Evolutionary conservation across 2,888 invertebrate genomes (phyloP).

Genomic region (Hirtodrosophila trivittata): DNA sequence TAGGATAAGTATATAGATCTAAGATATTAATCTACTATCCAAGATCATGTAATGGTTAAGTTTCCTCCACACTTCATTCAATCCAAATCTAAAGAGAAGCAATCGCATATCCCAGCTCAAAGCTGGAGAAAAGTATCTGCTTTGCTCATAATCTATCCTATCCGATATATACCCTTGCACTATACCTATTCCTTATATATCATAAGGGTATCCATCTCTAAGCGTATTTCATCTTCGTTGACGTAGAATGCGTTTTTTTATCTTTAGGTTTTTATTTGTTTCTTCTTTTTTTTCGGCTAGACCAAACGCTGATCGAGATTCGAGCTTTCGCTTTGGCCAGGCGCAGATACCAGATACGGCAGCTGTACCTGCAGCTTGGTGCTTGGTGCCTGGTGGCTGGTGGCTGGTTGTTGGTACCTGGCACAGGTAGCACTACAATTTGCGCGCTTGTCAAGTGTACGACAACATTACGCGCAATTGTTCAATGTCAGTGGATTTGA

Average conservation of each 20-base stretch:
- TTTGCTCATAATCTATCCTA: too few relatives aligned
- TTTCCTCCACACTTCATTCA: too few relatives aligned
- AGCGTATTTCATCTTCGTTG: slow-evolving; percentile 26
- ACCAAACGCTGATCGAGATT: slow-evolving; percentile 65
- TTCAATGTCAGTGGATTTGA: slow-evolving; percentile 79
- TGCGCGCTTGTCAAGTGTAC: slow-evolving; percentile 80
- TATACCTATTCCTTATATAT: too few relatives aligned
- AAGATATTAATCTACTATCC: too few relatives aligned
- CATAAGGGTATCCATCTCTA: too few relatives aligned
- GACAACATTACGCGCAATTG: slow-evolving; percentile 80
- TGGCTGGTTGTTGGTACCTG: slow-evolving; percentile 30
- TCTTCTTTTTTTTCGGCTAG: slow-evolving; percentile 56
- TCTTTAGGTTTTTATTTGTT: slow-evolving; percentile 4
- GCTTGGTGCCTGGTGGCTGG: neutral
- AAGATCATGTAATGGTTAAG: too few relatives aligned
- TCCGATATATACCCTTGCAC: too few relatives aligned
- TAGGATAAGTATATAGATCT: too few relatives aligned
- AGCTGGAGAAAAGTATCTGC: too few relatives aligned
- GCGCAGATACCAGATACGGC: slow-evolving; percentile 8
- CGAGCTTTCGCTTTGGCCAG: slow-evolving; percentile 63
- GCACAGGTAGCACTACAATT: slow-evolving; percentile 71
- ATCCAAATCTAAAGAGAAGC: too few relatives aligned
- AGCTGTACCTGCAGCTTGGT: neutral
- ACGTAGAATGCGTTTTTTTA: neutral
- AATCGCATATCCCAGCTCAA: too few relatives aligned